Evolutionary conservation across 2,888 invertebrate genomes (phyloP), one percentile per base, ranked within the genome.

Genomic region (Spicauda simplicius): DNA sequence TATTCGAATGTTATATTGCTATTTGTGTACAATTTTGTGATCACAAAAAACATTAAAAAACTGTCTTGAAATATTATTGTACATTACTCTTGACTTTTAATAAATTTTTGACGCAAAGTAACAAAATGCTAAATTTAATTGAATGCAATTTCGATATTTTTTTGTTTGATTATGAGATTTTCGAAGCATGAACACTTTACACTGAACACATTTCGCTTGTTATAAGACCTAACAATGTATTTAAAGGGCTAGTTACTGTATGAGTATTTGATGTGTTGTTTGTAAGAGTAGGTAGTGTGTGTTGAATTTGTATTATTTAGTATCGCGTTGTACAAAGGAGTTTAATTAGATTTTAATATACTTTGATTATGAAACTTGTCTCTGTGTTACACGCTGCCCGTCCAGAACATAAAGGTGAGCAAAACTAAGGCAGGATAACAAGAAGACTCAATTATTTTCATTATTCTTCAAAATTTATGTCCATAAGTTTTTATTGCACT

Each of bases 351-450:
- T 59, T 66, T 54, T 66, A 53, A 66, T 71, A 14, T 73, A 70
- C 76, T 85, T 88, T 87, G 89, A 88, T 91, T 90, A 85, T 90
- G 91, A 87, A 86, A 81, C 76, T 76, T 82, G 66, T 87, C 71
- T 90, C 84, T 93, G 85, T 92, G 90, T 93, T 93, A 86, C 93
- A 93, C 89, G 93, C 93, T 91, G 93, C 93, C 87, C 73, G 77
- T 73, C 74, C 85, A 93, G 93, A 92, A 90, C 83, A 72, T 93
- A 91, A 93, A 92, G 93, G 93, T 93, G 88, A 66, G 66, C 54
- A 59, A 50, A 72, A 68, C 70, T 25, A 58, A 66, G 41, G 14
- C 41, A 14, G 41, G 41, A 14, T 33, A 10, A 1, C 8, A 33
- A 33, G 1, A 10, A 33, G 6, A 33, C 33, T 33, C 10, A 4